These are phyloP conservation scores for Phyllotis vaccarum DNA, from an alignment of 2,797 vertebrate species.

Conservation along the genomic window DNA sequence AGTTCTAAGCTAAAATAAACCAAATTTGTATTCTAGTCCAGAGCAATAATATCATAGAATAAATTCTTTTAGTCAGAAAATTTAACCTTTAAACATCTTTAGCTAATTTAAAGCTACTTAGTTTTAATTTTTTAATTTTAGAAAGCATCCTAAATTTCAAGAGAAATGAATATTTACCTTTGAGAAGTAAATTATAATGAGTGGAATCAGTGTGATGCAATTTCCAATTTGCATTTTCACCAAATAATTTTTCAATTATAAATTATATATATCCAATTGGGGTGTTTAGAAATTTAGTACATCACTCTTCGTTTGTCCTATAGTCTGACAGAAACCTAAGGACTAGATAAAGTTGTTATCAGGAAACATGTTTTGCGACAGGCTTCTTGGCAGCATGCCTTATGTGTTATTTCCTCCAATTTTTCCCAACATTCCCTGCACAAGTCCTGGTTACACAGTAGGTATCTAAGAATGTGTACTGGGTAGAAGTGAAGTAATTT, in stretches of 20 bases:
- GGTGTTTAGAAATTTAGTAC: neutral
- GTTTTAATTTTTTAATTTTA: slow-evolving; percentile 18
- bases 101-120: slow-evolving; percentile 42
- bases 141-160: slow-evolving; percentile 12
- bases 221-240: neutral
- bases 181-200: neutral
- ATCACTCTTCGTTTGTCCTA: neutral
- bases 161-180: slow-evolving; percentile 45
- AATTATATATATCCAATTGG: neutral
- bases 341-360: neutral
- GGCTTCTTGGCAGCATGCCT: neutral
- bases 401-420: neutral
- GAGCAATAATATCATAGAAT: slow-evolving; percentile 67
- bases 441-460: neutral
- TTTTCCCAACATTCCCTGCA: neutral
- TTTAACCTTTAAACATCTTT: slow-evolving; percentile 60
- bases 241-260: neutral
- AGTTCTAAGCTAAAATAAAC: slow-evolving; percentile 41
- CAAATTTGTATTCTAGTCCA: slow-evolving; percentile 53
- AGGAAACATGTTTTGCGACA: neutral
- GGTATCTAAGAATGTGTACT: neutral
- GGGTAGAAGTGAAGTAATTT: slow-evolving; percentile 54
- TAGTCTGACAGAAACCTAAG: neutral
- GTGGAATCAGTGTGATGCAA: neutral
- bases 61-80: slow-evolving; percentile 47